Evolutionary conservation across 2,113 vertebrate species (phyloP), one percentile per base, ranked within the genome.

Genomic region (Scopus umbretta): DNA sequence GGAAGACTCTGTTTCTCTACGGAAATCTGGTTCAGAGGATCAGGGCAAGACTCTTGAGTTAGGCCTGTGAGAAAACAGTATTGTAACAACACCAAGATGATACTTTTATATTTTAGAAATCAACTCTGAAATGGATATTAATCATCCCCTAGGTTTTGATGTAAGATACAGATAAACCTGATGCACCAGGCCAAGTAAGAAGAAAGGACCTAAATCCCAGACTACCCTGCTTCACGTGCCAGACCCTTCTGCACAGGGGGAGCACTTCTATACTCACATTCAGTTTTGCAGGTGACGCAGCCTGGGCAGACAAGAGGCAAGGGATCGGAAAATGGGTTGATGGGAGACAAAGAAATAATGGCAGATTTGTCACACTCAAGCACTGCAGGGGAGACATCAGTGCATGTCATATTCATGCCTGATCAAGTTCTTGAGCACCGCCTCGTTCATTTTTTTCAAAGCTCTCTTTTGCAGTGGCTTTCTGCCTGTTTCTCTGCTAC

Each of bases 191-290:
- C 17, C 47, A 94, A 52, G 30, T 23, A 76, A 83, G 50, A 11
- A 87, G 81, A 81, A 84, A 62, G 23, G 38, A 36, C 7, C 27
- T 26, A 62, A 19, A 89, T 42, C 21, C 40, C 71, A 91, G 38
- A 32, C 50, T 36, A 30, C 30, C 8, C 20, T 0, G 0, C 7
- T 55, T 55, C 49, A 29, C 0, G 0, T 5, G 6, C 13, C 11
- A 58, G 42, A 78, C 19, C 15, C 11, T 17, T 36, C 55, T 58
- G 55, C 9, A 4, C 38, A 42, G 26, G 58, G 19, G 40, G 25
- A 79, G 43, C 59, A 19, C 40, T 76, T 76, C 45, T 38, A 67
- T 13, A n/a, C 11, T 61, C 36, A 16, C 42, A 18, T 16, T 68
- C 0, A 0, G 7, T 27, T 94, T 40, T 67, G 42, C 36, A 70